Evolutionary conservation across 2,797 vertebrate species (phyloP).

Genomic region (Masticophis lateralis): DNA sequence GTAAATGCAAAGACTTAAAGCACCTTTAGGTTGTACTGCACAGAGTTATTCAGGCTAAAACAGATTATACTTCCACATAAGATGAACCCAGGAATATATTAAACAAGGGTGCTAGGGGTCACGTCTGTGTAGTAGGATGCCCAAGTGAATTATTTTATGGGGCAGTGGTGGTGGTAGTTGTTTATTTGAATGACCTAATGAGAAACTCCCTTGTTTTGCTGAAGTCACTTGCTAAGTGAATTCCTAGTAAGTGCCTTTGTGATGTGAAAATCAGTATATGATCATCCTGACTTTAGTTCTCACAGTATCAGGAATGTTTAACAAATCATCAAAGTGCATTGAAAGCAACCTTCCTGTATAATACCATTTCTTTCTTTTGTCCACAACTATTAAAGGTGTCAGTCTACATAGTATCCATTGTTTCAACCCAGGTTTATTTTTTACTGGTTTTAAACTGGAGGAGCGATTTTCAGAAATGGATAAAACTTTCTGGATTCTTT

Average conservation of each 20-base stretch:
- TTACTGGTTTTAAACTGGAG: background rate
- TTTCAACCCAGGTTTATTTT: background rate
- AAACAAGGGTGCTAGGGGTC: background rate
- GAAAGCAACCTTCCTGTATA: background rate
- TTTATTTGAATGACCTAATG: background rate
- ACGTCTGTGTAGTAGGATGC: background rate
- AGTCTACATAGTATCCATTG: background rate
- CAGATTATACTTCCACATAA: background rate
- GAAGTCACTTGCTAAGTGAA: background rate
- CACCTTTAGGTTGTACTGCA: slow-evolving; percentile 32
- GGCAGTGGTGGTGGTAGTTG: background rate
- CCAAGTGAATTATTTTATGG: background rate
- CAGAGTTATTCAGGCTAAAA: background rate
- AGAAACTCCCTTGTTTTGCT: background rate
- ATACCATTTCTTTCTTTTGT: background rate
- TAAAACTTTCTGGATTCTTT: background rate
- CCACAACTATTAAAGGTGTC: background rate
- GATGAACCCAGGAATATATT: background rate
- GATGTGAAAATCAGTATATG: background rate
- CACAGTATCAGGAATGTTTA: background rate
- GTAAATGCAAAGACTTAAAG: slow-evolving; percentile 40
- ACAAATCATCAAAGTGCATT: background rate
- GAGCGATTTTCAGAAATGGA: background rate
- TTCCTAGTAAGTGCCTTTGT: background rate
- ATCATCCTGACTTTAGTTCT: background rate